Base-by-base conservation (phyloP, 1,140 invertebrate species). In the Philopotamus ludificatus region DNA sequence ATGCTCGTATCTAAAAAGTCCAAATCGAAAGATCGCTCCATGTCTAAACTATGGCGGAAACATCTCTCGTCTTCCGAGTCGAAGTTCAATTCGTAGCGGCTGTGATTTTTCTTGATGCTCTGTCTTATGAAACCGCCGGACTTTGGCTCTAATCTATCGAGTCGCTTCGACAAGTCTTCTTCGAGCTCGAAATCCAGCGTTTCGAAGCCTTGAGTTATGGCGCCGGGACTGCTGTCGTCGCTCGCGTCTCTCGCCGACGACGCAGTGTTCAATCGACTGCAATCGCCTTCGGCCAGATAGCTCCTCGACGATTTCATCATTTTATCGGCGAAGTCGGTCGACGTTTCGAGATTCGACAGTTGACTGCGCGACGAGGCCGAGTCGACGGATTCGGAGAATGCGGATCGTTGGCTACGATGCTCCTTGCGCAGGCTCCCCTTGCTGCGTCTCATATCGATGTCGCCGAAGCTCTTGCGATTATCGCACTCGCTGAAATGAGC, bases 61-160 rank as follows among this genome's bases (percentile, higher is more conserved):
- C 68, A 70, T 16, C 68, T 55, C 45, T 70, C 68, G 45, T 70
- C 68, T 47, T 70, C 68, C 21, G 68, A 70, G 26, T 70, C 68
- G 23, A 70, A 70, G 49, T 70, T 70, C 23, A 70, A 49, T 47
- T 70, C 68, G 41, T 66, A 70, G 3, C 68, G 68, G 28, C 68
- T 70, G 7, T 51, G 60, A 41, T 54, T 63, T 41, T 70, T 70
- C n/a, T 64, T 44, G 4, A 66, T 55, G 21, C 54, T 64, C 7
- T 64, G 53, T 25, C 68, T 50, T 8, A 66, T 44, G 26, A 63
- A 66, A 15, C 45, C 53, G 3, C 45, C 28, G 8, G 63, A 18
- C 42, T 69, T 69, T 15, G 68, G 68, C 34, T 70, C 68, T 47
- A 70, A 45, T 2, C 64, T 23, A 44, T 66, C 68, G 7, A 70